Evolutionary conservation across 2,113 vertebrate species (phyloP).

Genomic region (Pica pica): DNA sequence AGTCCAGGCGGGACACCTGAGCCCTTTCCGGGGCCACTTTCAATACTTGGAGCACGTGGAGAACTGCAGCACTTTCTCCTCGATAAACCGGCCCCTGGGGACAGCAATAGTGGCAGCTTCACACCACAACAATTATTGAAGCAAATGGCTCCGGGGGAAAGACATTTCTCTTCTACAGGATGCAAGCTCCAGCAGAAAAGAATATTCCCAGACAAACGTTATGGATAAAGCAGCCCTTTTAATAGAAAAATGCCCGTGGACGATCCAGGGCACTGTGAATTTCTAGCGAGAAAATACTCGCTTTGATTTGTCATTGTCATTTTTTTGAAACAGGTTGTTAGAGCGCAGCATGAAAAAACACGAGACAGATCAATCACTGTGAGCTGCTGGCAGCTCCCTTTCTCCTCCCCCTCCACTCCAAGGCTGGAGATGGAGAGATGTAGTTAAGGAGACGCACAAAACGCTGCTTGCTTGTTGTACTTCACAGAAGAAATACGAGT

Average conservation of each 20-base stretch:
- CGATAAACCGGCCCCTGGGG: accelerated
- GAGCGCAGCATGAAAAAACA: not conserved
- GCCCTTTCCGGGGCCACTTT: not conserved
- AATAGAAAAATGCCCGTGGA: not conserved
- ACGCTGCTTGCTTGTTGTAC: not conserved
- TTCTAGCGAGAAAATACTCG: not conserved
- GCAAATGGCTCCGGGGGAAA: not conserved
- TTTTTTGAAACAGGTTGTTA: not conserved
- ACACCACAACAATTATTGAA: not conserved
- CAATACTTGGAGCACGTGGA: not conserved
- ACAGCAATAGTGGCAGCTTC: not conserved
- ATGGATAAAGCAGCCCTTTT: not conserved
- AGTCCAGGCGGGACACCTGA: accelerated
- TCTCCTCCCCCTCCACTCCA: constrained; percentile 2
- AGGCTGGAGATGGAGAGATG: not conserved
- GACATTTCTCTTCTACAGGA: not conserved
- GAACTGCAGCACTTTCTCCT: not conserved
- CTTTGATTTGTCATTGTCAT: not conserved
- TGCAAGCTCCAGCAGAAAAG: not conserved
- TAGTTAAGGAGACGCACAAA: not conserved
- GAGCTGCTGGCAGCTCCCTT: constrained; percentile 15
- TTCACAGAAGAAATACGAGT: not conserved
- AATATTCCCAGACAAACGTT: not conserved
- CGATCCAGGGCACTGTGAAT: not conserved
- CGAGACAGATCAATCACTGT: not conserved